Base-by-base conservation (phyloP, 1,140 invertebrate species). In the Solen grandis region DNA sequence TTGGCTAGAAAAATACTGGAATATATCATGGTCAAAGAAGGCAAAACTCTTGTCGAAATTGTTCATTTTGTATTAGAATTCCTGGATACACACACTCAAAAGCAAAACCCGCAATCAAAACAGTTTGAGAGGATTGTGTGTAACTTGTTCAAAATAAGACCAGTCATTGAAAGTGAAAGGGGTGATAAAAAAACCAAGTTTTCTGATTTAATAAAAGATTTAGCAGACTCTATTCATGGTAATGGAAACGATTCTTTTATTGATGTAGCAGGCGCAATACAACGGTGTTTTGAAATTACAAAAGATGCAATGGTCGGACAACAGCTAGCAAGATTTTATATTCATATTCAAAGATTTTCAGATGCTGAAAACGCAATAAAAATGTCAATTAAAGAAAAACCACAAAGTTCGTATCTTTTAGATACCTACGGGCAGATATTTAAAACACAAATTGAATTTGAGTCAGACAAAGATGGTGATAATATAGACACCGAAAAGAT, bases 391-490 rank as follows among this genome's bases (percentile, higher is more conserved):
- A 60, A 41, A 65, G 50, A 62, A 35, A 16, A 25, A 54, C 73
- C 73, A 19, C 19, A 65, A 22, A 75, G 46, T 25, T 75, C 59
- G 1, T 75, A 75, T 35, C 55, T 75, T 19, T 46, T 75, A 14
- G 73, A 75, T 33, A 75, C 73, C 1, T 75, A 75, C 27, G 73
- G 73, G 14, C 73, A 75, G n/a, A n/a, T n/a, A n/a, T n/a, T n/a
- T n/a, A n/a, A n/a, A n/a, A n/a, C n/a, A n/a, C n/a, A n/a, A n/a
- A 35, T 52, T 75, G n/a, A n/a, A 63, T 75, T 65, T 31, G 52
- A 65, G 27, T 59, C 73, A n/a, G 31, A 75, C 33, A 75, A 63
- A 60, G 73, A 22, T 57, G n/a, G 36, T 33, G 31, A 16, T 31
- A 19, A 75, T 31, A 33, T 33, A 27, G 59, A 29, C 19, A 50